Conservation (phyloP, 2,113 vertebrate genomes). For the Channa argus region DNA sequence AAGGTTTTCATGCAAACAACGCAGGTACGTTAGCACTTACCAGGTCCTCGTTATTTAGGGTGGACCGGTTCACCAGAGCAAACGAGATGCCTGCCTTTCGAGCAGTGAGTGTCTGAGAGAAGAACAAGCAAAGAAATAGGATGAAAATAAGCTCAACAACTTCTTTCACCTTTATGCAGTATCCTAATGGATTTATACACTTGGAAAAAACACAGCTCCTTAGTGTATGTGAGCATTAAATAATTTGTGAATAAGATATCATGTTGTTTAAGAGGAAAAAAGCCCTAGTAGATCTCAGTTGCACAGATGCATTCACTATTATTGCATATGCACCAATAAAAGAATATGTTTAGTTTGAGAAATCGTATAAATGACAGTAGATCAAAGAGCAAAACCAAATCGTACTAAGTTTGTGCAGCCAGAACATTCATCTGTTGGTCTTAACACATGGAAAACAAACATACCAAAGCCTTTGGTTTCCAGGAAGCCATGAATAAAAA, state of each 20-base stretch:
- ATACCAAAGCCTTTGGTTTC: slow-evolving; percentile 82
- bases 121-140: slow-evolving; percentile 12
- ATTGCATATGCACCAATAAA: not conserved
- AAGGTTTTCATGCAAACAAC: slow-evolving; percentile 25
- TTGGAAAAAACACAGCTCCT: not conserved
- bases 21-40: slow-evolving; percentile 82
- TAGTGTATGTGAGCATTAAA: not conserved
- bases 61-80: slow-evolving; percentile 93
- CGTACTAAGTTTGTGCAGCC: no score
- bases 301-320: not conserved
- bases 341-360: no score
- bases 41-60: slow-evolving; percentile 95
- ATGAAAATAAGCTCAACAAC: slow-evolving; percentile 17
- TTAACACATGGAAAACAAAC: slow-evolving; percentile 7
- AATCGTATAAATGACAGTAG: no score
- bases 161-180: slow-evolving; percentile 17
- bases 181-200: slow-evolving; percentile 24
- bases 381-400: no score
- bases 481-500: slow-evolving; percentile 39
- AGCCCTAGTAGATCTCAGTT: not conserved
- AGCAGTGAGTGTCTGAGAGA: slow-evolving; percentile 92
- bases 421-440: no score
- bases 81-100: slow-evolving; percentile 98
- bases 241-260: not conserved
- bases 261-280: not conserved